phyloP scores from a whole-genome alignment of 2,888 invertebrate species.

The Stenotaenia linearis region DNA sequence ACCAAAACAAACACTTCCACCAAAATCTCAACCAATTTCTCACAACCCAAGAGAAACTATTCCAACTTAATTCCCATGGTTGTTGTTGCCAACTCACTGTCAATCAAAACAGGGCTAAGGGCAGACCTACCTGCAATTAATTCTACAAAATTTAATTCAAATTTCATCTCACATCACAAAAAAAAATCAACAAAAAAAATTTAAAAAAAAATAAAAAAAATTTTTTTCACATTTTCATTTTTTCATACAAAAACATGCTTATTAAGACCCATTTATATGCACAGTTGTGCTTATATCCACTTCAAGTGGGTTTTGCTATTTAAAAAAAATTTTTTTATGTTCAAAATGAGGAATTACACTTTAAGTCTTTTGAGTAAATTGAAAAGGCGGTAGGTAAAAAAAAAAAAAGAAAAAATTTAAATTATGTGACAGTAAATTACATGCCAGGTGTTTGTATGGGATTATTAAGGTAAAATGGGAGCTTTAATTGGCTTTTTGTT shows the following conservation, averaged over 20 bases:
- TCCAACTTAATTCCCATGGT: too few species aligned
- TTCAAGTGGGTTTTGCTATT: not conserved
- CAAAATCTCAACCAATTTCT: too few species aligned
- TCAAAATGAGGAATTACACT: not conserved
- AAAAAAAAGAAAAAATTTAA: not conserved
- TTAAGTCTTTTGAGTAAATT: not conserved
- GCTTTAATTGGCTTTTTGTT: not conserved
- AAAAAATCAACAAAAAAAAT: too few species aligned
- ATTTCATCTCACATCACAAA: too few species aligned
- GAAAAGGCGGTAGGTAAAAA: not conserved
- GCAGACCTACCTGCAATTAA: too few species aligned
- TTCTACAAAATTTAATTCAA: too few species aligned
- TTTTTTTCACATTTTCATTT: not conserved
- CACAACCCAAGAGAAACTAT: too few species aligned
- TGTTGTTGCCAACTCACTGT: too few species aligned
- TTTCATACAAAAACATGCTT: too few species aligned
- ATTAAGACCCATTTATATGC: not conserved
- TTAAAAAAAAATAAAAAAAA: too few species aligned
- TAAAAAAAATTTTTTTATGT: not conserved
- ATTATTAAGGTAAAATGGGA: not conserved
- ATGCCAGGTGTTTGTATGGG: not conserved
- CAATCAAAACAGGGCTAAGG: too few species aligned
- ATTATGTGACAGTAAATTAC: not conserved
- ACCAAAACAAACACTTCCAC: too few species aligned
- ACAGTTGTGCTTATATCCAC: not conserved